phyloP scores from a whole-genome alignment of 2,797 vertebrate species.

The Potorous gilbertii region DNA sequence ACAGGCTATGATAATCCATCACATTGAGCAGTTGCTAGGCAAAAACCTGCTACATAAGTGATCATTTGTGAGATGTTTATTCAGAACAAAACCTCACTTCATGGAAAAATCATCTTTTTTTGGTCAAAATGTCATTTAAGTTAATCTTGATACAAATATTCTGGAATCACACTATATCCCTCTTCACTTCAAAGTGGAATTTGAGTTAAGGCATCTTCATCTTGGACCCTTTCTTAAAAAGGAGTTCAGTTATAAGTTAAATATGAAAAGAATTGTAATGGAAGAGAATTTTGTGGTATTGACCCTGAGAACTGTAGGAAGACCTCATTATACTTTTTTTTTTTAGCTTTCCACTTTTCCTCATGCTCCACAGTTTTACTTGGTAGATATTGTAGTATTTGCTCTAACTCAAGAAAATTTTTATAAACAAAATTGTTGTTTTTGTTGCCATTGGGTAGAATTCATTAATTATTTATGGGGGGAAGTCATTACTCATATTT shows the following conservation, averaged over 20 bases:
- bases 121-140: not conserved
- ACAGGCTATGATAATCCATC: not conserved
- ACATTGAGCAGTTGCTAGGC: not conserved
- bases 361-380: slow-evolving; percentile 22
- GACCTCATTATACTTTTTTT: not conserved
- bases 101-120: not conserved
- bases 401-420: slow-evolving; percentile 19
- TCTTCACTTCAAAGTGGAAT: not conserved
- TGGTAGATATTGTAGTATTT: slow-evolving; percentile 50
- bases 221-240: not conserved
- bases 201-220: not conserved
- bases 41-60: not conserved
- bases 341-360: slow-evolving; percentile 7
- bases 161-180: not conserved
- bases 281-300: not conserved
- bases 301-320: not conserved
- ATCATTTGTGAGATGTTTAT: not conserved
- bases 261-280: not conserved
- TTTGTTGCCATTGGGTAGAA: slow-evolving; percentile 31
- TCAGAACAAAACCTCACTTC: not conserved
- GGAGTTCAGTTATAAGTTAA: not conserved
- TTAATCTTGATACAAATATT: not conserved
- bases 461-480: slow-evolving; percentile 2
- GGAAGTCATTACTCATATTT: slow-evolving; percentile 13
- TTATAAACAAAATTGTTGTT: slow-evolving; percentile 21